Evolutionary conservation across 2,113 vertebrate species (phyloP).

Genomic region (Actenoides hombroni): DNA sequence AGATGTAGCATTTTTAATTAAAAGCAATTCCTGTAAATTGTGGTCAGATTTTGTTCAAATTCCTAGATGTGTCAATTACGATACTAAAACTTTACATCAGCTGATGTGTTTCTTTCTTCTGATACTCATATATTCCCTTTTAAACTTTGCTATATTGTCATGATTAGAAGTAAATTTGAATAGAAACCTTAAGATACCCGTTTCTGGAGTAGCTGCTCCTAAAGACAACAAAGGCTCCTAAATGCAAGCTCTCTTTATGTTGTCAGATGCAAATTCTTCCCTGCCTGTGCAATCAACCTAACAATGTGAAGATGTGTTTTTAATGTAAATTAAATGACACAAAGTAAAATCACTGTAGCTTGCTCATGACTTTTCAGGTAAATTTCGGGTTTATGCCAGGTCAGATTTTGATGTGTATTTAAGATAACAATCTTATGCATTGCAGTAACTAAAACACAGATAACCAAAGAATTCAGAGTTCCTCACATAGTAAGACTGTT

Average conservation of each 20-base stretch:
- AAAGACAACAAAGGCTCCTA: background rate
- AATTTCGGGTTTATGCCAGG: background rate
- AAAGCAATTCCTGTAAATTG: background rate
- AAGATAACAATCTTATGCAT: background rate
- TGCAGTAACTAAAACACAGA: background rate
- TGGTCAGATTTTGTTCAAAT: background rate
- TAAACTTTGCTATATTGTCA: background rate
- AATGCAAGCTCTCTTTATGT: background rate
- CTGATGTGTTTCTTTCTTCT: background rate
- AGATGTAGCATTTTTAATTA: background rate
- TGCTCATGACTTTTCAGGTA: background rate
- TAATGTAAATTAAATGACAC: background rate
- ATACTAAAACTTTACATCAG: background rate
- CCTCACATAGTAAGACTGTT: background rate
- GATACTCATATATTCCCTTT: background rate
- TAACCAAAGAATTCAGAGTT: background rate
- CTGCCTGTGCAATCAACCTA: background rate
- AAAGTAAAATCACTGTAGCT: background rate
- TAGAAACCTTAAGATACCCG: background rate
- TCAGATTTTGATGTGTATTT: background rate
- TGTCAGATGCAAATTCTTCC: background rate
- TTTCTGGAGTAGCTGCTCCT: background rate
- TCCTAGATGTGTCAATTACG: background rate
- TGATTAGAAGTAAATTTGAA: background rate
- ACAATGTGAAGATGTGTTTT: fast-evolving